Percentiles rank a stretch among this genome's conserved stretches.
phyloP scores from a whole-genome alignment of 2,888 invertebrate species.

The Thereva nobilitata region DNA sequence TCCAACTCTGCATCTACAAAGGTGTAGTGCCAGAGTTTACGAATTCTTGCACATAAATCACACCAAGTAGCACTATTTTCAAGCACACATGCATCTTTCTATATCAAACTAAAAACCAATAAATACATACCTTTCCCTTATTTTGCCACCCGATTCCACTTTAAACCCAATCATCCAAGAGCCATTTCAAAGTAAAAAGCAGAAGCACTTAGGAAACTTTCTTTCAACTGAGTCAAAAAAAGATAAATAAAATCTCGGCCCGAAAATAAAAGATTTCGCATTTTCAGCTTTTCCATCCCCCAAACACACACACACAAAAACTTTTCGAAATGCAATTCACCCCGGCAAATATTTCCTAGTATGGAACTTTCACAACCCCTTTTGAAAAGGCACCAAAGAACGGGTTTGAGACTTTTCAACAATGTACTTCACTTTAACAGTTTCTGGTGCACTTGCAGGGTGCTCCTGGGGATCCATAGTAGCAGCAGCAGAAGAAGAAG shows the following conservation, averaged over 20 bases:
- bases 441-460: constrained; percentile 19
- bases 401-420: neutral
- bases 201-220: constrained; percentile 25
- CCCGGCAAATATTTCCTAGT: constrained; percentile 10
- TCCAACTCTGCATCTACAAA: no score
- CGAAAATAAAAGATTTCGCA: constrained; percentile 22
- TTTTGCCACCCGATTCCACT: neutral
- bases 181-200: constrained; percentile 1
- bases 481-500: no score
- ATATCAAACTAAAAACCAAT: no score
- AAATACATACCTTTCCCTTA: no score
- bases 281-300: constrained; percentile 3
- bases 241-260: constrained; percentile 24
- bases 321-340: neutral
- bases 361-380: constrained; percentile 10
- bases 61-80: no score
- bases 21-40: no score
- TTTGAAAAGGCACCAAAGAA: constrained; percentile 6
- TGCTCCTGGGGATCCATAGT: constrained; percentile 10
- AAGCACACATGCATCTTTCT: no score
- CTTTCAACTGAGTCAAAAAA: constrained; percentile 4
- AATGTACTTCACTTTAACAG: constrained; percentile 16
- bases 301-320: neutral
- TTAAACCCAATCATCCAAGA: constrained; percentile 13
- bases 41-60: no score